Evolutionary conservation across 2,113 vertebrate species (phyloP).

Genomic region (Carlito syrichta): DNA sequence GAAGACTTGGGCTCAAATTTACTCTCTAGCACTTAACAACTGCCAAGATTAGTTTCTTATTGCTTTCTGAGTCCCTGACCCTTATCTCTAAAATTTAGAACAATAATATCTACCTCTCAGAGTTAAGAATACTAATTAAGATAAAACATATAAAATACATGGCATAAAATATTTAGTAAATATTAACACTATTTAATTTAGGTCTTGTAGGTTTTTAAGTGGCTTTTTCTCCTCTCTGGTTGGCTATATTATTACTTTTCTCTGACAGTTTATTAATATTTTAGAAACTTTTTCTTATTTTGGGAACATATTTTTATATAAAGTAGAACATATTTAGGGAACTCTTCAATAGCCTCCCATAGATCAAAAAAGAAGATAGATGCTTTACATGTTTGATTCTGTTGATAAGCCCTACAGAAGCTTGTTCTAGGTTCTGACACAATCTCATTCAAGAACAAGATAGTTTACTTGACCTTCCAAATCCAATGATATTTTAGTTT

Average conservation of each 20-base stretch:
- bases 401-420: neutral
- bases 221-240: neutral
- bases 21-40: neutral
- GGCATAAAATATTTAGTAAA: neutral
- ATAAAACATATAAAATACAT: neutral
- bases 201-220: neutral
- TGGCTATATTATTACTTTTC: neutral
- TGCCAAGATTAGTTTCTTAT: neutral
- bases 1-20: neutral
- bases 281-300: neutral
- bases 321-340: neutral
- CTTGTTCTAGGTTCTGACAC: neutral
- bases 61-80: neutral
- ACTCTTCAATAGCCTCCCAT: neutral
- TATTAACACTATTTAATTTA: neutral
- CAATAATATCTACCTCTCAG: neutral
- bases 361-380: neutral
- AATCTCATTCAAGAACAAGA: neutral
- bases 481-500: neutral
- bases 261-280: conserved; percentile 29
- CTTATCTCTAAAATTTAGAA: neutral
- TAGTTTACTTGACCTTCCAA: neutral
- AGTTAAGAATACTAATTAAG: neutral
- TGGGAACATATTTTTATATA: neutral
- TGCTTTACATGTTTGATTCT: neutral